phyloP scores from a whole-genome alignment of 2,797 vertebrate species.

The Prunella strophiata region DNA sequence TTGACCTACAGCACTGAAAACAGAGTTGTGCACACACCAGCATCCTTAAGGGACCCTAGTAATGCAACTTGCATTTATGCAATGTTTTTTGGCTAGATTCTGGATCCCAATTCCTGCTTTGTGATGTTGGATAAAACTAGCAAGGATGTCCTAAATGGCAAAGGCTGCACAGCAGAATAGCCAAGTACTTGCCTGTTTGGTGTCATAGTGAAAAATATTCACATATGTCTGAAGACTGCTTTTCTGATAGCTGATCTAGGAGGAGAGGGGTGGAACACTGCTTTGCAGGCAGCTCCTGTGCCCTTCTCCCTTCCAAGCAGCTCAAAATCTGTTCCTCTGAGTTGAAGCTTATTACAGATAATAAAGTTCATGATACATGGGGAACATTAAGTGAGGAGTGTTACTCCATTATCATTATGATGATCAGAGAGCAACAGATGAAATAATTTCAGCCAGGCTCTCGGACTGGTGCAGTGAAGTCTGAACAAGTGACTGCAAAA shows the following conservation, averaged over 20 bases:
- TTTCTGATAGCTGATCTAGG: not conserved
- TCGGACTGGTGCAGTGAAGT: not conserved
- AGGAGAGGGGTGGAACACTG: not conserved
- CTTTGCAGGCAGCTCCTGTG: not conserved
- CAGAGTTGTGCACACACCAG: fast-evolving
- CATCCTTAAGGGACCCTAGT: not conserved
- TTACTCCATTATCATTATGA: not conserved
- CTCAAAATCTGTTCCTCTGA: not conserved
- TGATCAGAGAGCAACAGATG: not conserved
- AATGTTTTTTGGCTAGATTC: not conserved
- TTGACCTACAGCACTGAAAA: not conserved
- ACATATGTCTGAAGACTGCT: not conserved
- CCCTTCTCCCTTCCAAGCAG: not conserved
- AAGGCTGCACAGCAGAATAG: not conserved
- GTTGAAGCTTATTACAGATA: not conserved
- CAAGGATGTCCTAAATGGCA: not conserved
- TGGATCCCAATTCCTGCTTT: not conserved
- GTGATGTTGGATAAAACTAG: not conserved
- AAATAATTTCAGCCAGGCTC: not conserved
- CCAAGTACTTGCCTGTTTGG: not conserved
- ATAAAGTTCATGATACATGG: not conserved
- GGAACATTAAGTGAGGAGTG: not conserved
- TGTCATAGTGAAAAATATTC: not conserved
- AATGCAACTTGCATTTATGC: not conserved
- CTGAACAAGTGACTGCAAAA: not conserved